phyloP scores from a whole-genome alignment of 2,113 vertebrate species.

The Leiothrix lutea region DNA sequence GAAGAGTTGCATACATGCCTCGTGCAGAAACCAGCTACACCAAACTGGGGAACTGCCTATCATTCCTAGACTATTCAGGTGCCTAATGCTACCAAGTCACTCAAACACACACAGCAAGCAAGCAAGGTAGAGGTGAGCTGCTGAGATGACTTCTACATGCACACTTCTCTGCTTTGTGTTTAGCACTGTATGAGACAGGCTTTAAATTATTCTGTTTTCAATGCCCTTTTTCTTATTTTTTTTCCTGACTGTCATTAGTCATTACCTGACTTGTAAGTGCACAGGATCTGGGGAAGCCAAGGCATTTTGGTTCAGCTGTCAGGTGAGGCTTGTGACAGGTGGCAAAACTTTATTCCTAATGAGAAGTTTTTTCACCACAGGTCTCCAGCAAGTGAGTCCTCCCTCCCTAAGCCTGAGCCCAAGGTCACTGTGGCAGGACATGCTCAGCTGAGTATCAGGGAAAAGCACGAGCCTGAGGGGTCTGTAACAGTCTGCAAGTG shows the following conservation, averaged over 20 bases:
- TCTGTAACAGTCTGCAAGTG: neutral
- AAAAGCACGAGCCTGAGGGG: neutral
- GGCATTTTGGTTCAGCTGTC: neutral
- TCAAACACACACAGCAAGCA: neutral
- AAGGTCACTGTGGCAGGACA: neutral
- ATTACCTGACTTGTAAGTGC: neutral
- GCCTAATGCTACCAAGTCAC: neutral
- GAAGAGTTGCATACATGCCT: neutral
- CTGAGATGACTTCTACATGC: neutral
- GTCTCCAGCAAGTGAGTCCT: neutral
- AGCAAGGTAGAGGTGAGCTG: neutral
- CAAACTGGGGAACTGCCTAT: fast-evolving
- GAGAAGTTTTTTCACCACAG: neutral
- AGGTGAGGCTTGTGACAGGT: neutral
- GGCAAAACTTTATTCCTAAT: neutral
- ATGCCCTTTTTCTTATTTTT: neutral
- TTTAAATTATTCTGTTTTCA: neutral
- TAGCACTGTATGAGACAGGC: neutral
- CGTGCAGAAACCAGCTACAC: neutral
- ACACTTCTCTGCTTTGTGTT: neutral
- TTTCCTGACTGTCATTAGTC: neutral
- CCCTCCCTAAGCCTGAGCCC: neutral
- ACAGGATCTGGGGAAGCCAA: neutral
- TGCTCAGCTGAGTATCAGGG: neutral
- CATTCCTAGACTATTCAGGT: neutral